Conservation (phyloP, 2,888 invertebrate genomes). For the Trichopria drosophilae region DNA sequence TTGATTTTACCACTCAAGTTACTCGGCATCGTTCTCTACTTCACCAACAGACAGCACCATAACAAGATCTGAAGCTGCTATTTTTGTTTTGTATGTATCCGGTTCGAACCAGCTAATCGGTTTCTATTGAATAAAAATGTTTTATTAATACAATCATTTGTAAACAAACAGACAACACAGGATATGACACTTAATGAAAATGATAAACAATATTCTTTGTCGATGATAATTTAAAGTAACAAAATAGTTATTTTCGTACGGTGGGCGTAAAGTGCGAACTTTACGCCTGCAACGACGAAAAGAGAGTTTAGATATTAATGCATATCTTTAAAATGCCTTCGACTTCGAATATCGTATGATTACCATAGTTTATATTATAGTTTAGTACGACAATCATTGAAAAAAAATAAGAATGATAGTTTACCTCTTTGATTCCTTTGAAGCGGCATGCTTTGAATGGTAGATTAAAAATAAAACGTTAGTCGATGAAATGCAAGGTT, state of each 20-base stretch:
- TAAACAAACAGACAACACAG: neutral
- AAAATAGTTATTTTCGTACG: too few species aligned
- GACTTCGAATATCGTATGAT: too few species aligned
- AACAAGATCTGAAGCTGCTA: slow-evolving; percentile 52
- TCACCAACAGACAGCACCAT: slow-evolving; percentile 51
- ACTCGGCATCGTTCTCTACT: slow-evolving; percentile 51
- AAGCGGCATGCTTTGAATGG: slow-evolving; percentile 44
- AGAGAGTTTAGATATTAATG: too few species aligned
- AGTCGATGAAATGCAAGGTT: neutral
- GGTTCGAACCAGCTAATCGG: slow-evolving; percentile 59
- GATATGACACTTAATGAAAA: neutral
- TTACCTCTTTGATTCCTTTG: slow-evolving; percentile 39
- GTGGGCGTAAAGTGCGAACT: too few species aligned
- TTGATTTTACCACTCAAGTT: too few species aligned
- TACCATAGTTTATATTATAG: too few species aligned
- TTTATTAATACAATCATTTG: neutral
- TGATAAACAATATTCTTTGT: too few species aligned
- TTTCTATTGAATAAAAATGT: slow-evolving; percentile 42
- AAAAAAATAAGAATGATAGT: too few species aligned
- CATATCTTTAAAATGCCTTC: too few species aligned
- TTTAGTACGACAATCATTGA: too few species aligned
- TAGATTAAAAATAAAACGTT: slow-evolving; percentile 25
- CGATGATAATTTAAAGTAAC: too few species aligned
- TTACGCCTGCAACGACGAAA: too few species aligned
- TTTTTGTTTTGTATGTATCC: slow-evolving; percentile 55